Evolutionary conservation across 2,888 invertebrate species (phyloP), one percentile per base, ranked within the genome.

Genomic region (Aquatica leii): DNA sequence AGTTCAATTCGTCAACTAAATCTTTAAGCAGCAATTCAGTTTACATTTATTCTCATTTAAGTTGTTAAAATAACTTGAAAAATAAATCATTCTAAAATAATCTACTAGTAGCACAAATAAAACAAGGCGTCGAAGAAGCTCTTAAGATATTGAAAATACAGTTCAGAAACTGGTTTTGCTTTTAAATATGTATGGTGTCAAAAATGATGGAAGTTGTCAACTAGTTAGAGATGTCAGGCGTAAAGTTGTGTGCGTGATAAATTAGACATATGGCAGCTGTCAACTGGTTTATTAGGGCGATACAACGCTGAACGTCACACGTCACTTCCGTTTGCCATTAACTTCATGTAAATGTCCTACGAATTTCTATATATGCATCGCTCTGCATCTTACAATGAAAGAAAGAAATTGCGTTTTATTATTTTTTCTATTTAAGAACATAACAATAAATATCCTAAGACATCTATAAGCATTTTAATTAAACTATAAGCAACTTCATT

Each of bases 181-280:
- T 65, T 62, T 54, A 57, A 67, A 67, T 67, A 61, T 65, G 61
- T 53, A 56, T 43, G 56, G 21, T 62, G 57, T 67, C 65, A 65
- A 64, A 55, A 66, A 67, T 61, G 62, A 69, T 68, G 63, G 63
- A 54, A 65, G 70, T 65, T 70, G 71, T 71, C 71, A 65, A 69
- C 64, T 71, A 70, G 70, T 69, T 73, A 65, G 69, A 75, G 71
- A 69, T 67, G 72, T 70, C 69, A 62, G 67, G 67, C 46, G 68
- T 67, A 70, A 69, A 71, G 67, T 69, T 67, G 63, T 68, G 71
- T 66, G 66, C 70, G 71, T 75, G 74, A 76, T 75, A 76, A 76
- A 76, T 76, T 76, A 74, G 74, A 75, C 74, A 73, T 75, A 76
- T 75, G 74, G 72, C 74, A 74, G 74, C 75, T 74, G 75, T 76